Conservation (phyloP, 2,797 vertebrate species). For the Spheniscus humboldti region DNA sequence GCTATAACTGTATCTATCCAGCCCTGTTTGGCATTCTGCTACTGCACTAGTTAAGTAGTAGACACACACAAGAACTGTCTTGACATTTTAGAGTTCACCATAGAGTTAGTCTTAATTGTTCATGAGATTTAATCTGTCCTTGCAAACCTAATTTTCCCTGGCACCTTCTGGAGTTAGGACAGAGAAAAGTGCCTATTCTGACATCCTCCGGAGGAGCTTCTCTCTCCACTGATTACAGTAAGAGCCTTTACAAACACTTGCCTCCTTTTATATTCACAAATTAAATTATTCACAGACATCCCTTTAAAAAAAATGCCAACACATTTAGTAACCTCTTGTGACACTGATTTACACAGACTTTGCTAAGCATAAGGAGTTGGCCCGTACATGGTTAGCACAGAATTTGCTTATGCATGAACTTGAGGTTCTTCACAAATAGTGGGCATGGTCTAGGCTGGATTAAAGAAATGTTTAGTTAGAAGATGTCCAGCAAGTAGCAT, state of each 20-base stretch:
- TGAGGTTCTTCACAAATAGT: background rate
- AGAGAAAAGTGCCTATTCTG: background rate
- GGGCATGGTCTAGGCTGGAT: background rate
- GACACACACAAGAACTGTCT: background rate
- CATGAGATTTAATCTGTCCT: background rate
- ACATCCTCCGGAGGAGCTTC: background rate
- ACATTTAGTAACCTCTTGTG: background rate
- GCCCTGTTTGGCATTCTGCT: background rate
- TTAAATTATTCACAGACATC: constrained; percentile 21
- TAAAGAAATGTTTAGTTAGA: background rate
- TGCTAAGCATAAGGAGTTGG: background rate
- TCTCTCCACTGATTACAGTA: background rate
- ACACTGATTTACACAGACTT: background rate
- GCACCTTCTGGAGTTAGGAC: background rate
- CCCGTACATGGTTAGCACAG: background rate
- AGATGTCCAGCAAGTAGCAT: background rate
- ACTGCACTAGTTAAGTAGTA: background rate
- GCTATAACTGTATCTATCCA: background rate
- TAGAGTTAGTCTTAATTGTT: background rate
- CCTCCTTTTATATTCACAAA: background rate
- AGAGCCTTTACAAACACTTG: background rate
- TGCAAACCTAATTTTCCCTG: background rate
- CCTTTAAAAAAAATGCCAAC: background rate
- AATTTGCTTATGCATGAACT: background rate
- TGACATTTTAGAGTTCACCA: background rate